phyloP scores from a whole-genome alignment of 30 jellyfish, hydroid and myxozoan genomes.

The Catostylus mosaicus region DNA sequence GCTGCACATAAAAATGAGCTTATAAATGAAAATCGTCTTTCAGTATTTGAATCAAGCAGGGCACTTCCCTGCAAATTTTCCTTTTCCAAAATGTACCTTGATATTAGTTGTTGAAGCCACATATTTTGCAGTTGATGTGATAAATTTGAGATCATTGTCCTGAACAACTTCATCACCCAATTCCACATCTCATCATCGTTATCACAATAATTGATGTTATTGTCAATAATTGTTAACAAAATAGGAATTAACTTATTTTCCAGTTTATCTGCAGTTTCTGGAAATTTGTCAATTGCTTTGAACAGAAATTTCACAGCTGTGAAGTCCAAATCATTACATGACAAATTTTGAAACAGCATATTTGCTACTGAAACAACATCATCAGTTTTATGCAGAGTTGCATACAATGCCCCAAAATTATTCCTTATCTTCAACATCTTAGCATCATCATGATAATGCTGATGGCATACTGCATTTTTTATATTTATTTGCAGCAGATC shows the following conservation, averaged over 20 bases:
- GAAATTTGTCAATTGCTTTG: conserved; percentile 11
- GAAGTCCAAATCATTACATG: neutral
- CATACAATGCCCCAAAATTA: conserved; percentile 27
- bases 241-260: neutral
- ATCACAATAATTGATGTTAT: neutral
- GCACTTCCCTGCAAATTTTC: neutral
- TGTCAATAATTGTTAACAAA: conserved; percentile 1
- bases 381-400: conserved; percentile 2
- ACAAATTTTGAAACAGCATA: conserved; percentile 7
- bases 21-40: neutral
- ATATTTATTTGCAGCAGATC: conserved; percentile 6
- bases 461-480: neutral
- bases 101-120: neutral
- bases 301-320: conserved; percentile 2
- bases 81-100: neutral
- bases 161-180: neutral
- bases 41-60: neutral
- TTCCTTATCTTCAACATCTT: neutral
- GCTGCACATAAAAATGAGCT: conserved; percentile 38
- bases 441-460: neutral
- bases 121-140: conserved; percentile 10
- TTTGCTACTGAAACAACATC: neutral
- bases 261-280: neutral
- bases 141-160: conserved; percentile 12
- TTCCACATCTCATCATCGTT: conserved; percentile 7